Conservation (phyloP, 2,113 vertebrate species). For the Eptesicus fuscus region DNA sequence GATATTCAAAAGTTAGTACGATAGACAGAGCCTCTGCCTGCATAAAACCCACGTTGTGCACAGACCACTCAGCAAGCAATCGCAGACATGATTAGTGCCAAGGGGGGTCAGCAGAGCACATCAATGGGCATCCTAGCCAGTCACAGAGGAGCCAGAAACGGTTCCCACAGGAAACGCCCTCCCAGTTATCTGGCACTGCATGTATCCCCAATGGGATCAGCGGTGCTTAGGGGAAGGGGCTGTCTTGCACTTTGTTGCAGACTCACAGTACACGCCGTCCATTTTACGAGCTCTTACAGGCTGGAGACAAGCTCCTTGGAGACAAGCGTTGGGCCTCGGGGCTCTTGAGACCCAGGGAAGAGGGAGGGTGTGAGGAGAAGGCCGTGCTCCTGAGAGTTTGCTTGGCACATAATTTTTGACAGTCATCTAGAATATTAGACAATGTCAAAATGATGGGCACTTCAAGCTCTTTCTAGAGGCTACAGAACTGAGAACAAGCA, state of each 20-base stretch:
- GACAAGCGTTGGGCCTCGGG: neutral
- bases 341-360: neutral
- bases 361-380: neutral
- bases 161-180: neutral
- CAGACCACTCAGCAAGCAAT: neutral
- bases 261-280: too few relatives aligned
- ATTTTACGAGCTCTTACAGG: too few relatives aligned
- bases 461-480: neutral
- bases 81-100: fast-evolving
- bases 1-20: neutral
- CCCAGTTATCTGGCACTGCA: neutral
- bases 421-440: neutral
- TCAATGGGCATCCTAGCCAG: neutral
- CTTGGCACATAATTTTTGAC: neutral
- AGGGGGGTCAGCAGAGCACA: neutral
- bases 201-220: neutral
- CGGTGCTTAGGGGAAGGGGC: neutral
- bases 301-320: neutral
- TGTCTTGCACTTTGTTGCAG: neutral
- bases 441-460: neutral
- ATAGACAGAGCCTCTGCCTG: neutral
- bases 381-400: neutral
- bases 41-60: neutral
- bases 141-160: neutral
- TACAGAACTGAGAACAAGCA: neutral